Base-by-base conservation (phyloP, 2,888 invertebrate genomes). In the Oxytorus armatus region DNA sequence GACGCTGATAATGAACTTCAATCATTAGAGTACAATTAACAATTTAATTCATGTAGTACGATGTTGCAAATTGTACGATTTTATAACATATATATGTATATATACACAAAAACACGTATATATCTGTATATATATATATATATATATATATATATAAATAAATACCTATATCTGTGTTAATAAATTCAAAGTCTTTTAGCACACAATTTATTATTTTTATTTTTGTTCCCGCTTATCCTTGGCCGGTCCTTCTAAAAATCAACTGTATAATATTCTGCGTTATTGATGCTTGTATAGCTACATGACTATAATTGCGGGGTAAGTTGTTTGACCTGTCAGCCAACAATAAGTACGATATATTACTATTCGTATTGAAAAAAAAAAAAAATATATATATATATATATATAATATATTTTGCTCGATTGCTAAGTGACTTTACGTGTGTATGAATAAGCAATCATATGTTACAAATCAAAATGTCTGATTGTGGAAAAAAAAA, bases 121-220 rank as follows among this genome's bases (percentile, higher is more conserved):
- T n/a, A n/a, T n/a, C n/a, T n/a, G n/a, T n/a, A n/a, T n/a, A 70
- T 14, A 66, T 51, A 44, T 59, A 79, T 66, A 79, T 33, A 77
- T 18, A 72, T 59, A 29, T 63, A 80, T 63, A 80, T 25, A 36
- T 68, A 36, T 5, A 55, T 69, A 69, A 57, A 74, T 79, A 73
- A 53, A 69, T 78, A 57, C 75, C 73, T 73, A 82, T 85, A 82
- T 82, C 81, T 88, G 83, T 88, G 85, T 88, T 86, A 89, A 89
- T 89, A 89, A 89, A 89, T 88, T 84, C 86, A 85, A 84, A 89
- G 84, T 87, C 86, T 89, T 87, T 88, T 89, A 86, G 86, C 82
- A 84, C 85, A 77, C 74, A 85, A 84, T 87, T 85, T 84, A 85
- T 73, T 84, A 82, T 83, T 86, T 88, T 87, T 85, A 87, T 85